Evolutionary conservation across 2,888 invertebrate species (phyloP), one percentile per base, ranked within the genome.

Genomic region (Saturnia pavonia): DNA sequence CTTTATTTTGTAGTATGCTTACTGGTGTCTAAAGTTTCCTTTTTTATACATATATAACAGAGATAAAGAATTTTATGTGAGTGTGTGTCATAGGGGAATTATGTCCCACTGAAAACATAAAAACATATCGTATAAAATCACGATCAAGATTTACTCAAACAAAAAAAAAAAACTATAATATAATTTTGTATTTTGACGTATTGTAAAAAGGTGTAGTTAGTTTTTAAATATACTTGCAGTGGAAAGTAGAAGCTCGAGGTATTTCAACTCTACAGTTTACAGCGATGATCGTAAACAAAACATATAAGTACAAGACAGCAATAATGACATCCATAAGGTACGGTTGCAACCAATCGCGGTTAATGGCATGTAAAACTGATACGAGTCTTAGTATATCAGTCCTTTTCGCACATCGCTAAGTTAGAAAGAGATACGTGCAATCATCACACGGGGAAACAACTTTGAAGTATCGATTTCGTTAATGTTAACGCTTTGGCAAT

Each of bases 311-410:
- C 40, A 16, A 65, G 19, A 65, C 40, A 80, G 79, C 80, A 83
- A 78, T 80, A 78, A 76, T 72, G 74, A 72, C 60, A 74, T 60
- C 73, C 76, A 65, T 40, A 65, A 65, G 65, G 40, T 16, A 65
- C 70, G 72, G 71, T 69, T 73, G 76, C 71, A 76, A 78, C 80
- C 79, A 70, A 78, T 77, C 76, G 76, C 70, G 83, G 78, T 84
- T 88, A 89, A 89, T 89, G 88, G 84, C 76, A 81, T 79, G 87
- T 85, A 81, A 88, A 86, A 79, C 78, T 80, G 87, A 88, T 88
- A 88, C 79, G 78, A 73, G 76, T 71, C 74, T 76, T 72, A 71
- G 77, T 72, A 74, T 73, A 63, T 69, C 68, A 74, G 72, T 75
- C 78, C n/a, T 71, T 74, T 76, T 74, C 74, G 70, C 73, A 74